These are phyloP conservation scores for Lasius fuliginosus DNA, from an alignment of 2,888 invertebrate genomes.

Conservation along the genomic window DNA sequence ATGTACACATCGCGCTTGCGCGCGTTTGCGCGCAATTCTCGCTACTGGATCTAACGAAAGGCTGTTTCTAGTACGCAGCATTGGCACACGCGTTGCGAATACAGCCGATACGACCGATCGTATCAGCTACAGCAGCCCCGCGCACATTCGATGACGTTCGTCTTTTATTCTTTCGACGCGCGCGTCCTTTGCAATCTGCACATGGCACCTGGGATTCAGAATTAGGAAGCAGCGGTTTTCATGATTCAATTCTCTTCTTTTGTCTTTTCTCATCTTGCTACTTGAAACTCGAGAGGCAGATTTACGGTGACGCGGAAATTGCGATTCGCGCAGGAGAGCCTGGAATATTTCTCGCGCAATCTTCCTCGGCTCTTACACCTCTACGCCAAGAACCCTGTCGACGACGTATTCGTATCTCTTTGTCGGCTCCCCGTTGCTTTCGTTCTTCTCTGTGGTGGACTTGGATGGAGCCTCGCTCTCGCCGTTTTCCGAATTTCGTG, in stretches of 20 bases:
- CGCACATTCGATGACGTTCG: background rate
- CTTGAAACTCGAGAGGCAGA: background rate
- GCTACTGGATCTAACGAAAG: background rate
- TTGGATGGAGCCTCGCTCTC: constrained; percentile 63
- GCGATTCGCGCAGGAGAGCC: background rate
- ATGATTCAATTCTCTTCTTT: background rate
- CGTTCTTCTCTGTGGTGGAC: constrained; percentile 68
- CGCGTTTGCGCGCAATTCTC: constrained; percentile 3
- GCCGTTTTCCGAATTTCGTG: constrained; percentile 61
- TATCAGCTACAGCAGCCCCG: background rate
- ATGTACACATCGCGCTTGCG: constrained; percentile 76
- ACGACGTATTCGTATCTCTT: constrained; percentile 93
- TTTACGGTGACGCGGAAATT: background rate
- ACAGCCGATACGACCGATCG: background rate
- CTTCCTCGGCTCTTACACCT: constrained; percentile 89
- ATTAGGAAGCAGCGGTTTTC: background rate
- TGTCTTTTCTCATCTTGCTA: background rate
- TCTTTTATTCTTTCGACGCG: background rate
- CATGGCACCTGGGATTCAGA: constrained; percentile 75
- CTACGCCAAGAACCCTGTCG: constrained; percentile 94
- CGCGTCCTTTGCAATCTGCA: constrained; percentile 44
- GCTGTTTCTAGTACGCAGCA: constrained; percentile 8
- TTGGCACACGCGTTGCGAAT: constrained; percentile 34
- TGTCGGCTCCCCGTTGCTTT: constrained; percentile 79
- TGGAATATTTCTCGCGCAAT: background rate